phyloP scores from a whole-genome alignment of 2,888 invertebrate genomes.

The Drosophila infuscata region DNA sequence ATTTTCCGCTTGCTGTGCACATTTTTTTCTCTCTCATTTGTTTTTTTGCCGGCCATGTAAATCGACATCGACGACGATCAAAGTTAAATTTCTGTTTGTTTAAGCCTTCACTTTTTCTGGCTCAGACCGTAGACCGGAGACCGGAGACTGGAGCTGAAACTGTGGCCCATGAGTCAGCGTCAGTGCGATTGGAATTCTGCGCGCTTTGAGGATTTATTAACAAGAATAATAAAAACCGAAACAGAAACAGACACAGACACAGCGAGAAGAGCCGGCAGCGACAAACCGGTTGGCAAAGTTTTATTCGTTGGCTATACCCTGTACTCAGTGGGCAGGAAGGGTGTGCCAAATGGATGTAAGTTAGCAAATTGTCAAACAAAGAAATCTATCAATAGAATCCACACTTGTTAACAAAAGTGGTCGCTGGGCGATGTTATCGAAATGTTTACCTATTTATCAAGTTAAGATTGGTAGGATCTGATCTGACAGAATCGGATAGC shows the following conservation, averaged over 20 bases:
- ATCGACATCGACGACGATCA: constrained; percentile 60
- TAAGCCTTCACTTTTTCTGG: constrained; percentile 73
- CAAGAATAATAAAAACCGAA: constrained; percentile 76
- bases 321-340: background rate
- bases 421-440: background rate
- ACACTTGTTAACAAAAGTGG: background rate
- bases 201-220: constrained; percentile 82
- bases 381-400: background rate
- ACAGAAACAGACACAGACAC: constrained; percentile 48
- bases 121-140: constrained; percentile 21
- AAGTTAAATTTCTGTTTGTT: constrained; percentile 62
- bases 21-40: constrained; percentile 23
- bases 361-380: background rate
- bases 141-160: constrained; percentile 41
- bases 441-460: background rate
- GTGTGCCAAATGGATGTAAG: background rate
- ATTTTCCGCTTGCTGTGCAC: constrained; percentile 48
- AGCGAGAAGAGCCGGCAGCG: constrained; percentile 41
- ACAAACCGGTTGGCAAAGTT: constrained; percentile 54
- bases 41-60: constrained; percentile 56
- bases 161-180: constrained; percentile 67
- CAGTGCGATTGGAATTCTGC: constrained; percentile 75
- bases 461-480: background rate
- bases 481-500: background rate
- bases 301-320: constrained; percentile 45